Evolutionary conservation across 2,888 invertebrate species (phyloP).

Genomic region (Plebejus argus): DNA sequence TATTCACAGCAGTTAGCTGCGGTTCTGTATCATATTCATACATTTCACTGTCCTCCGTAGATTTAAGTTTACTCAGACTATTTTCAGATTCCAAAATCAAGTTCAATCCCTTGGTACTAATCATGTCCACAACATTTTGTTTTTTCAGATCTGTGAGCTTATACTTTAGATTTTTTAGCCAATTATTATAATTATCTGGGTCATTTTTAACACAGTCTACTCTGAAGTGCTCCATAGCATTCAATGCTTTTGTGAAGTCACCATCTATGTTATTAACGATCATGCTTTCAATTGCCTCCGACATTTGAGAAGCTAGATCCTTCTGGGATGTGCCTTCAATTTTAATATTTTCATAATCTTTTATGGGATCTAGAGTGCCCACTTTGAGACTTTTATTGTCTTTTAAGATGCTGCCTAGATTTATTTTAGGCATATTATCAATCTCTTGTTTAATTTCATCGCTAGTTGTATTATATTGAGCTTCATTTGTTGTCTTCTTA

Average conservation of each 20-base stretch:
- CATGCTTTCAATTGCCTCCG: slow-evolving; percentile 65
- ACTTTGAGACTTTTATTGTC: slow-evolving; percentile 59
- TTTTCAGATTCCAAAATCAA: slow-evolving; percentile 67
- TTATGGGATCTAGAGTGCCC: slow-evolving; percentile 81
- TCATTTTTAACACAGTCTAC: slow-evolving; percentile 59
- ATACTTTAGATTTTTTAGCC: slow-evolving; percentile 63
- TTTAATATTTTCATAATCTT: slow-evolving; percentile 79
- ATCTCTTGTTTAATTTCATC: slow-evolving; percentile 36
- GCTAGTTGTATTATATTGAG: slow-evolving; percentile 41
- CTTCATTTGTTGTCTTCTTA: slow-evolving; percentile 47
- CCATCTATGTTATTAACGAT: slow-evolving; percentile 65
- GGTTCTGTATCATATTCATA: slow-evolving; percentile 72
- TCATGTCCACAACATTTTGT: slow-evolving; percentile 52
- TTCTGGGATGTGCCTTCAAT: slow-evolving; percentile 57
- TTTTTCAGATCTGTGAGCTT: slow-evolving; percentile 56
- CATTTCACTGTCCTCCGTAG: slow-evolving; percentile 63
- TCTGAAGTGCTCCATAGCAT: slow-evolving; percentile 62
- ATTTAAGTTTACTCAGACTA: slow-evolving; percentile 55
- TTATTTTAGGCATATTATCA: slow-evolving; percentile 55
- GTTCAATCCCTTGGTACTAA: slow-evolving; percentile 57
- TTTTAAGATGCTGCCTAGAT: slow-evolving; percentile 48
- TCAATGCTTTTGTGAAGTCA: slow-evolving; percentile 60
- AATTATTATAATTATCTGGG: slow-evolving; percentile 65
- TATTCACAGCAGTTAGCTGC: slow-evolving; percentile 58
- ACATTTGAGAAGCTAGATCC: slow-evolving; percentile 59